phyloP scores from a whole-genome alignment of 2,797 vertebrate genomes.

The Helarctos malayanus region DNA sequence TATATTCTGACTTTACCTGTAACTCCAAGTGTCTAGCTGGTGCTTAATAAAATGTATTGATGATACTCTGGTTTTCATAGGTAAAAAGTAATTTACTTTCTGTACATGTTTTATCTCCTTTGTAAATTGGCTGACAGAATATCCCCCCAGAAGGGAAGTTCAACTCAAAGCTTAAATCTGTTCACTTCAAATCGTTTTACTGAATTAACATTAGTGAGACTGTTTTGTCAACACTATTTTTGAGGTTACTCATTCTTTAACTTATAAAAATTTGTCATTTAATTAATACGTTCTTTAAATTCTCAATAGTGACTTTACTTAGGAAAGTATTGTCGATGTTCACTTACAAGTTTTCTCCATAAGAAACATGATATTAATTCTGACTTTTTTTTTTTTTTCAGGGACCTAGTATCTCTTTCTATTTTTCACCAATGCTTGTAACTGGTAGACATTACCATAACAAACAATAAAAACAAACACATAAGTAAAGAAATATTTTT shows the following conservation, averaged over 20 bases:
- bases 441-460: background rate
- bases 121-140: background rate
- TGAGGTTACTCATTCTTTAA: conserved; percentile 24
- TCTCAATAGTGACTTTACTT: conserved; percentile 31
- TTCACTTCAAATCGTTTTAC: conserved; percentile 29
- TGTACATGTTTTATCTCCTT: background rate
- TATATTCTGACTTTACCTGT: background rate
- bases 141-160: background rate
- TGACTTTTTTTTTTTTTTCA: background rate
- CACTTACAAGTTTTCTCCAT: background rate
- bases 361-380: background rate
- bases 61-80: background rate
- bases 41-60: background rate
- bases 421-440: background rate
- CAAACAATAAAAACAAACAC: background rate
- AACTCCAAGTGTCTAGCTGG: background rate
- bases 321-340: background rate
- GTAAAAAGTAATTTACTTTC: background rate
- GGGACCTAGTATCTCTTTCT: background rate
- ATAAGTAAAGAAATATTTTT: conserved; percentile 35
- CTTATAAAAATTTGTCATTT: background rate
- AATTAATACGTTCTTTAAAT: background rate
- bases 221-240: background rate
- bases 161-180: background rate
- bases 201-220: background rate